Conservation (phyloP, 2,797 vertebrate species). For the Erethizon dorsatum region DNA sequence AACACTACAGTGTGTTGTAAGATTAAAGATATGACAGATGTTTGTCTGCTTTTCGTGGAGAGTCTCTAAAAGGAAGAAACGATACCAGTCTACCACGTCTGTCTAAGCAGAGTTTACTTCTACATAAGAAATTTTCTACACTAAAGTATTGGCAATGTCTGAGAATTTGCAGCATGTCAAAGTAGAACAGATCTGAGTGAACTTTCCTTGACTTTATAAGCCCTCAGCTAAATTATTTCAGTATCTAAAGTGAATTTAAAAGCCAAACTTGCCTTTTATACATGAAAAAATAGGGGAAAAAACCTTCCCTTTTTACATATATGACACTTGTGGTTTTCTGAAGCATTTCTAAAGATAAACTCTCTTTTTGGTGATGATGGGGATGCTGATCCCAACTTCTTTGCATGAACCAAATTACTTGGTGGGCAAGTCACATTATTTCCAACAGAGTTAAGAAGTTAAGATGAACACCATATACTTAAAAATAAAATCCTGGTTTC, state of each 20-base stretch:
- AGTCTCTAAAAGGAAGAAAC: conserved; percentile 9
- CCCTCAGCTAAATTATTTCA: conserved; percentile 45
- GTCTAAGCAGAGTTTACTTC: neutral
- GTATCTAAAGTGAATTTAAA: conserved; percentile 53
- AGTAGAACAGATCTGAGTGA: neutral
- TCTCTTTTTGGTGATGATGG: neutral
- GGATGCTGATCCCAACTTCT: neutral
- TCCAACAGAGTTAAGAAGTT: conserved; percentile 15
- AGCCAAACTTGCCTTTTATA: conserved; percentile 10
- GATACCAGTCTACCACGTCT: neutral
- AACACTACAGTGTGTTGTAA: neutral
- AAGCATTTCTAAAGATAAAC: neutral
- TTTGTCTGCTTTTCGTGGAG: neutral
- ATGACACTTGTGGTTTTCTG: conserved; percentile 5
- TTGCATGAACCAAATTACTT: conserved; percentile 36
- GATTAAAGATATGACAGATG: neutral
- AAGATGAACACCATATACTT: neutral
- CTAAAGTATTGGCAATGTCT: neutral
- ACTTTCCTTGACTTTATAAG: conserved; percentile 11
- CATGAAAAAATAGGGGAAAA: neutral
- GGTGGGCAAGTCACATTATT: conserved; percentile 30
- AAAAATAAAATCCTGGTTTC: conserved; percentile 23
- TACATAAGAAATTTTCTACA: neutral
- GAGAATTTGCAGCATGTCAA: neutral
- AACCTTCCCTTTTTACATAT: neutral